A percentile compares a stretch with the other conserved stretches of the same genome.
phyloP scores from a whole-genome alignment of 1,140 invertebrate genomes.

The Stenopsyche tienmushanensis region DNA sequence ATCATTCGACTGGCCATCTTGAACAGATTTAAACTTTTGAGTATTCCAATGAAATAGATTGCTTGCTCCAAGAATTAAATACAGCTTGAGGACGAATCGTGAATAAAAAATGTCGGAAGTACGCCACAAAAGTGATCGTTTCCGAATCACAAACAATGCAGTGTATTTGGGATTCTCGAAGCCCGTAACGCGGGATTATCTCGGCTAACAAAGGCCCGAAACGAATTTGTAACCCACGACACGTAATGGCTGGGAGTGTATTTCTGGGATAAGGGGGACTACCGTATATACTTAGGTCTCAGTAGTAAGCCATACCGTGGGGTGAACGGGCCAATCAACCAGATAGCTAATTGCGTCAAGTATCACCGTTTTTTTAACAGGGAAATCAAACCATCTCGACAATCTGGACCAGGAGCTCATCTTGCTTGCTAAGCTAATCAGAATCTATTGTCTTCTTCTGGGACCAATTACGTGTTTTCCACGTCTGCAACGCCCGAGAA shows the following conservation, averaged over 20 bases:
- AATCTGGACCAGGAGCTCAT: neutral
- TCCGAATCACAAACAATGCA: constrained; percentile 32
- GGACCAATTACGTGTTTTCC: too few relatives aligned
- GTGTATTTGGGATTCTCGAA: constrained; percentile 14
- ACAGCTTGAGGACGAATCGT: too few relatives aligned
- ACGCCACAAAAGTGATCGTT: constrained; percentile 9
- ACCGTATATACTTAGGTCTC: neutral
- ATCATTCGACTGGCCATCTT: too few relatives aligned
- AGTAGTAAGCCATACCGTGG: too few relatives aligned
- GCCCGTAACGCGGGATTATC: constrained; percentile 20
- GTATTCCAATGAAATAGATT: too few relatives aligned
- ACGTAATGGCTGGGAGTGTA: too few relatives aligned
- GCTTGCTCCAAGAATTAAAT: too few relatives aligned
- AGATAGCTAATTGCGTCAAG: neutral
- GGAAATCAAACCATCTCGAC: neutral
- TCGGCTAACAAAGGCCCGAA: constrained; percentile 30
- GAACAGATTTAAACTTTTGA: too few relatives aligned
- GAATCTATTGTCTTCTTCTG: neutral
- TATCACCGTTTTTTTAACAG: neutral
- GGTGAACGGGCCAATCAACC: neutral
- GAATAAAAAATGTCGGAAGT: neutral
- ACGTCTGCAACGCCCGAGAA: neutral
- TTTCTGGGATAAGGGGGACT: constrained; percentile 6
- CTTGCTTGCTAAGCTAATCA: neutral
- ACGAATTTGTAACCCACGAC: constrained; percentile 36